These are phyloP conservation scores for Dryoscopus gambensis DNA, from an alignment of 2,113 vertebrate species.

Conservation along the genomic window DNA sequence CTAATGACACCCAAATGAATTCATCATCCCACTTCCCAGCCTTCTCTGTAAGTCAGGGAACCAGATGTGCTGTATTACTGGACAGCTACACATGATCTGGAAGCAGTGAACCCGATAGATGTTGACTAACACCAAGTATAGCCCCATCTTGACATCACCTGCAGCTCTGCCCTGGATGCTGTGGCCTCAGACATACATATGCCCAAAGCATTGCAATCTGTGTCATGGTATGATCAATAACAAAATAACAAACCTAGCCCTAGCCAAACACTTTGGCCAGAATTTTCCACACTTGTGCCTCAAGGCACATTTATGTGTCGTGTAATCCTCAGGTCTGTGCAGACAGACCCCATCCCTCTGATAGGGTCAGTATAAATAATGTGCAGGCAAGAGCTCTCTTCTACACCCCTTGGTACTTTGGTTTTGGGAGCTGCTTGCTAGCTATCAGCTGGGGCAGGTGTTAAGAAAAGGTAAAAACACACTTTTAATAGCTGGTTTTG, in stretches of 20 bases:
- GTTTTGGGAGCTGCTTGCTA: not conserved
- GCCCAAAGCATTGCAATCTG: not conserved
- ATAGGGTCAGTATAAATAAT: not conserved
- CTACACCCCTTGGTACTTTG: not conserved
- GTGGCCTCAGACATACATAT: too few relatives aligned
- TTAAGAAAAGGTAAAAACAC: not conserved
- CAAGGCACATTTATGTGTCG: not conserved
- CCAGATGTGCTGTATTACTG: not conserved
- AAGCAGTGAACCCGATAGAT: not conserved
- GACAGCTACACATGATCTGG: not conserved
- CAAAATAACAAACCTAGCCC: not conserved
- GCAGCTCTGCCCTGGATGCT: not conserved
- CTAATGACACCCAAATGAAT: not conserved
- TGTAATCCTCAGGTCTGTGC: not conserved
- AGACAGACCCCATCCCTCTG: not conserved
- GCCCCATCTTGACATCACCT: not conserved
- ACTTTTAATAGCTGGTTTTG: constrained; percentile 20
- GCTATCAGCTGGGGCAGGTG: not conserved
- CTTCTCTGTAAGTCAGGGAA: not conserved
- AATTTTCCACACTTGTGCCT: not conserved
- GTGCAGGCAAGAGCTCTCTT: not conserved
- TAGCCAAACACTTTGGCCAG: not conserved
- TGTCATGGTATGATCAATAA: not conserved
- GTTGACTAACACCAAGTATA: not conserved
- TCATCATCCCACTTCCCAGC: not conserved